Base-by-base conservation (phyloP, 2,113 vertebrate species). In the Pyxicephalus adspersus region DNA sequence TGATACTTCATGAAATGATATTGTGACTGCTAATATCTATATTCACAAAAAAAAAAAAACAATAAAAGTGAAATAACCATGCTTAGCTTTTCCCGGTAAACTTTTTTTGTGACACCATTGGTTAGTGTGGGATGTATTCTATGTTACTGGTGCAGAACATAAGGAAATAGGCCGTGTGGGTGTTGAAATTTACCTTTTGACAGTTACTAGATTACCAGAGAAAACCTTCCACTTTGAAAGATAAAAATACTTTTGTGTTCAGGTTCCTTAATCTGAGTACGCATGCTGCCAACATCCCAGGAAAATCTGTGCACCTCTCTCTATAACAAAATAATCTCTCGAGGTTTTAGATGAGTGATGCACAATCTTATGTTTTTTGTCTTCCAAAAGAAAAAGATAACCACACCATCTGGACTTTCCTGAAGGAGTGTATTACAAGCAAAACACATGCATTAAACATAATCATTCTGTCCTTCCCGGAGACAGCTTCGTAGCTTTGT, bases 381-480 rank as follows among this genome's bases (percentile, higher is more conserved):
- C 80, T 82, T 66, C 63, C 63, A 75, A 75, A 45, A 74, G 61
- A 51, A 82, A 75, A 82, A 66, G 80, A 82, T 82, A 82, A 75
- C 80, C 80, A 82, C 52, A 75, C 80, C 80, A 82, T 82, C 80
- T 82, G 80, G 80, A 65, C 80, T 74, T 75, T 75, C 70, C 70
- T 82, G 66, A 29, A 82, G 71, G 29, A 82, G 70, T 82, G 80
- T 75, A 82, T 74, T 82, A 82, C 80, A 82, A 82, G 80, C 80
- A 82, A 82, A 81, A 75, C 80, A 82, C 80, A 82, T 82, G 71
- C 80, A 82, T 82, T 82, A 82, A 82, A 74, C 80, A 82, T 82
- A 82, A 82, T 82, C 80, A 82, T 82, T 82, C 80, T 82, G 80
- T 82, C 80, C 80, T 75, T 75, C 51, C 80, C 29, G 65, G 61